phyloP scores from a whole-genome alignment of 2,113 vertebrate genomes.

The Gracilinanus agilis region DNA sequence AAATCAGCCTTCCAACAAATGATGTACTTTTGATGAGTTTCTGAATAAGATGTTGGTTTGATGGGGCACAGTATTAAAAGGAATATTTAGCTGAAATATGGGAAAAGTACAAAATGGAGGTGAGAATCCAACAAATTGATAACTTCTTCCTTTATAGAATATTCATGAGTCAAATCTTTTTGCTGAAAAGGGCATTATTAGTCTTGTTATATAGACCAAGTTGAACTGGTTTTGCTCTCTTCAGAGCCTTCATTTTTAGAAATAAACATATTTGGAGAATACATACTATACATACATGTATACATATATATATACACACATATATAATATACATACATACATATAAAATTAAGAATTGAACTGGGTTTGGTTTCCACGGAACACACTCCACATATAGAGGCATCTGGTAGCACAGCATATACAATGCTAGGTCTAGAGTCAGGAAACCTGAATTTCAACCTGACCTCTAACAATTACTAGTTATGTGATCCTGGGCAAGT shows the following conservation, averaged over 20 bases:
- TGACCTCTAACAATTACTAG: neutral
- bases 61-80: neutral
- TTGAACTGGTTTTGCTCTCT: neutral
- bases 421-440: neutral
- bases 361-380: neutral
- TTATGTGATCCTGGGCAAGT: neutral
- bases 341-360: neutral
- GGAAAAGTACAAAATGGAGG: slow-evolving; percentile 45
- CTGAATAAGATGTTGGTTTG: neutral
- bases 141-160: neutral
- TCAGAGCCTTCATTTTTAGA: neutral
- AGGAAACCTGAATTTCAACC: neutral
- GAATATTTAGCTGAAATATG: slow-evolving; percentile 30
- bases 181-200: neutral
- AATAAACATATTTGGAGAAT: neutral
- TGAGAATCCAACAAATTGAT: neutral
- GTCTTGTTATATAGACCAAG: neutral
- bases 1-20: slow-evolving; percentile 53
- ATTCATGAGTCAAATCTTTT: neutral
- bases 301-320: too few relatives aligned
- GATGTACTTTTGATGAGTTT: slow-evolving; percentile 30
- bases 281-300: neutral
- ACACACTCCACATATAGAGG: neutral
- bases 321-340: too few relatives aligned
- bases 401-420: neutral